Base-by-base conservation (phyloP, 1,140 invertebrate genomes). In the Anoplophora glabripennis region DNA sequence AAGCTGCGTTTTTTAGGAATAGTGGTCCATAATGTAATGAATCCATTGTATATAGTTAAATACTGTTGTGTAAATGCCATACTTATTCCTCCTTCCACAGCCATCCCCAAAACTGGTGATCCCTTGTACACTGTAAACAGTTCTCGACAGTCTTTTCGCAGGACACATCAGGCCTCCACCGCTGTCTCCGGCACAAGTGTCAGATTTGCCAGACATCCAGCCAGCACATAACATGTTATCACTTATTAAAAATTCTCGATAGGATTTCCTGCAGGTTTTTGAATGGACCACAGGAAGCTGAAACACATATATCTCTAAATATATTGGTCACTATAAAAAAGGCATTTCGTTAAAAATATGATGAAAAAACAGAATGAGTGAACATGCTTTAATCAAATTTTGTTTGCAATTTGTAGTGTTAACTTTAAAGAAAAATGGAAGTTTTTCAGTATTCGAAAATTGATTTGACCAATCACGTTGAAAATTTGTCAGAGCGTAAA, bases 91-190 rank as follows among this genome's bases (percentile, higher is more conserved):
- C 69, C 90, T 86, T 4, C 93, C 94, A 72, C 94, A 96, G 14
- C 93, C 93, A 70, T 96, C 93, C 0, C 94, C 94, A 65, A 96
- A 98, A 70, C 92, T 95, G 0, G 94, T 96, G 36, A 97, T 92
- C 3, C 94, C 94, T 74, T 91, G 90, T 15, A 94, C 84, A 15
- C 84, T 85, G 42, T 65, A 62, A 15, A 53, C 28, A n/a, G 37
- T 42, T 12, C 48, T 56, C 10, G 54, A 55, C 15, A 42, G 18
- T 36, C 48, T 63, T 45, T 46, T 58, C 4, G 53, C 48, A 1
- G 64, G 80, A 65, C 91, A 94, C 53, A 93, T 82, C 4, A 94
- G 76, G 0, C 91, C 92, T 0, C 92, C 92, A 1, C 92, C 92
- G n/a, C 89, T 92, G 69, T 95, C 93, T 0, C 93, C 93, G 1